Evolutionary conservation across 2,113 vertebrate species (phyloP).

Genomic region (Odocoileus virginianus): DNA sequence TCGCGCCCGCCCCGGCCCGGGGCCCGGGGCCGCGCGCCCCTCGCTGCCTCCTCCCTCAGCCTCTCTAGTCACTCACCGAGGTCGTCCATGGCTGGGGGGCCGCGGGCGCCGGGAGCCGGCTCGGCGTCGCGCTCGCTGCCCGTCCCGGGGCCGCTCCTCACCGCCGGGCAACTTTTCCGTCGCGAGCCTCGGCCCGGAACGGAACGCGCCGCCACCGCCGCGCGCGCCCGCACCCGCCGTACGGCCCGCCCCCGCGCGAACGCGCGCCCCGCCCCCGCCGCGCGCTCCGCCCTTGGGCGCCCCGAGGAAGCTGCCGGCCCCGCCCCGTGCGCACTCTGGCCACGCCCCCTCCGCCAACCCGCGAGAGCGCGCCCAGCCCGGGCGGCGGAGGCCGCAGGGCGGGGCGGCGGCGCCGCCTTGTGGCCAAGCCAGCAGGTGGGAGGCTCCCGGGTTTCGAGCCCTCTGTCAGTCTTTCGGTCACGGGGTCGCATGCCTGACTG

Average conservation of each 20-base stretch:
- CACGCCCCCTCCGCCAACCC: background rate
- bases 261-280: background rate
- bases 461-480: background rate
- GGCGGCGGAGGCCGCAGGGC: too few species aligned
- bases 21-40: conserved; percentile 13
- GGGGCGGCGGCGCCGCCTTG: conserved; percentile 1
- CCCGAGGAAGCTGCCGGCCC: background rate
- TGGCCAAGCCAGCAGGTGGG: background rate
- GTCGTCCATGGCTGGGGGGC: conserved; percentile 74
- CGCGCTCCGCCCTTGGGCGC: background rate
- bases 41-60: background rate
- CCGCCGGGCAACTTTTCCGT: conserved; percentile 61
- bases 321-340: background rate
- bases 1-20: background rate
- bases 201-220: conserved; percentile 41
- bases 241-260: background rate
- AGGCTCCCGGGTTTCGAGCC: background rate
- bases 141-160: conserved; percentile 51
- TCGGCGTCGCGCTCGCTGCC: conserved; percentile 19
- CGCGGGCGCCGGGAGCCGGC: background rate
- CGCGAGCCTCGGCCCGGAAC: conserved; percentile 38
- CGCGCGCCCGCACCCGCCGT: conserved; percentile 9
- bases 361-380: background rate
- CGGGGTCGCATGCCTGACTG: background rate
- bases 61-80: conserved; percentile 71